Conservation (phyloP, 2,888 invertebrate species). For the Acanthoscelides obtectus region DNA sequence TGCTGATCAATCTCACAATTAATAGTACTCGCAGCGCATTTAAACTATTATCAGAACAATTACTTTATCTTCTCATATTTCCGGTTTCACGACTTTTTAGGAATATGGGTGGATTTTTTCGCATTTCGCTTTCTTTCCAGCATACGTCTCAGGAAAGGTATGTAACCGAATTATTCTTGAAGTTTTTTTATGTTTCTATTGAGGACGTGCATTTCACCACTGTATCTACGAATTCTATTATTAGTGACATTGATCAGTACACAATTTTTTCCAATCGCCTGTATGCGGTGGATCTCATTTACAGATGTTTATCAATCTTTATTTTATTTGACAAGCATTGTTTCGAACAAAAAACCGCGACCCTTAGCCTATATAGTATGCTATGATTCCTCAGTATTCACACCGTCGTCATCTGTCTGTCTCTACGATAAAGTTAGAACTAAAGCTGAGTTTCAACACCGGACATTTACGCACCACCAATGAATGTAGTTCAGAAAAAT, state of each 20-base stretch:
- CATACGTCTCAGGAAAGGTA: neutral
- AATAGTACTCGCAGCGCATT: too few relatives aligned
- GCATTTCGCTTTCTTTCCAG: neutral
- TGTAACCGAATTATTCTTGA: neutral
- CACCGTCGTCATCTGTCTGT: neutral
- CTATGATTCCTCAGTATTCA: slow-evolving; percentile 42
- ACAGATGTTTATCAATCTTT: neutral
- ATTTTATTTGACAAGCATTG: slow-evolving; percentile 10
- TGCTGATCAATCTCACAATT: neutral
- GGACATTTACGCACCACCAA: neutral
- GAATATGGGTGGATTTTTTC: neutral
- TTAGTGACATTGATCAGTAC: slow-evolving; percentile 4
- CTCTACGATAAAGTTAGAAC: neutral
- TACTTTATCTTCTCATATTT: neutral
- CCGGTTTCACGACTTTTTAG: neutral
- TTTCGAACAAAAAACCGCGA: slow-evolving; percentile 28
- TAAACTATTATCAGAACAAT: neutral
- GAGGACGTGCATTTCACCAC: neutral
- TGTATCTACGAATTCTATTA: too few relatives aligned
- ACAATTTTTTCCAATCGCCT: neutral
- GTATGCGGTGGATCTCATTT: neutral
- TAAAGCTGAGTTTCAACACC: neutral
- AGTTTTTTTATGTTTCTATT: too few relatives aligned
- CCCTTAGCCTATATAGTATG: slow-evolving; percentile 39
- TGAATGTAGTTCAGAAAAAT: too few relatives aligned